Conservation (phyloP, 1,140 invertebrate genomes). For the Himalopsyche phryganea region DNA sequence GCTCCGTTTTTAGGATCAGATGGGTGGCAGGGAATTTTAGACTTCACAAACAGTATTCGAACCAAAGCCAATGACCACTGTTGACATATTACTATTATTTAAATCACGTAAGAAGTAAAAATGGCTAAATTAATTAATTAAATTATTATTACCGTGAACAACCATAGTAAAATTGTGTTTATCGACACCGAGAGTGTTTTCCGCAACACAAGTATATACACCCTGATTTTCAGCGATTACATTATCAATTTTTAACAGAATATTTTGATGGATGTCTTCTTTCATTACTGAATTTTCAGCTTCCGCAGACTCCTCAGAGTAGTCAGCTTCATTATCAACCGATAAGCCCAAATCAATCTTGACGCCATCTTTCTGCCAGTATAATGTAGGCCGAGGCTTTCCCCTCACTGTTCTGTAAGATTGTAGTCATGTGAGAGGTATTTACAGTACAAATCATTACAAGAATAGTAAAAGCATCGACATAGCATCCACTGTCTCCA, state of each 20-base stretch:
- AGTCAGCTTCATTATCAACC: not conserved
- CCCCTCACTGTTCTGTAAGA: slow-evolving; percentile 12
- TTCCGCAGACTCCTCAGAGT: not conserved
- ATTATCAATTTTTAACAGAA: slow-evolving; percentile 14
- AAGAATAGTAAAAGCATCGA: no score
- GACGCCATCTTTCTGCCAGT: slow-evolving; percentile 18
- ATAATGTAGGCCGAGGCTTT: slow-evolving; percentile 18
- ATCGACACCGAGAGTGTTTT: slow-evolving; percentile 42
- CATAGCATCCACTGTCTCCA: no score
- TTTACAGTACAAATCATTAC: no score
- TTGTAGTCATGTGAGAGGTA: no score
- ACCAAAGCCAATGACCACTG: no score
- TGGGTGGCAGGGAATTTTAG: no score
- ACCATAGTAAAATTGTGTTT: slow-evolving; percentile 36
- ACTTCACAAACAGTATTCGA: no score
- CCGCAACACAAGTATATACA: slow-evolving; percentile 41
- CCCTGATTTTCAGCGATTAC: slow-evolving; percentile 34
- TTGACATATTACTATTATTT: no score
- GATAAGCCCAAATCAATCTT: slow-evolving; percentile 3
- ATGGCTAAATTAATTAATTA: no score
- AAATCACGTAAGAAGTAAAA: no score
- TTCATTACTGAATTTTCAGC: slow-evolving; percentile 2
- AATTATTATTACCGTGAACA: slow-evolving; percentile 42
- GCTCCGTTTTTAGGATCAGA: no score
- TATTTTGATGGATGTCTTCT: not conserved